phyloP scores from a whole-genome alignment of 2,888 invertebrate genomes.

The Beris chalybata region DNA sequence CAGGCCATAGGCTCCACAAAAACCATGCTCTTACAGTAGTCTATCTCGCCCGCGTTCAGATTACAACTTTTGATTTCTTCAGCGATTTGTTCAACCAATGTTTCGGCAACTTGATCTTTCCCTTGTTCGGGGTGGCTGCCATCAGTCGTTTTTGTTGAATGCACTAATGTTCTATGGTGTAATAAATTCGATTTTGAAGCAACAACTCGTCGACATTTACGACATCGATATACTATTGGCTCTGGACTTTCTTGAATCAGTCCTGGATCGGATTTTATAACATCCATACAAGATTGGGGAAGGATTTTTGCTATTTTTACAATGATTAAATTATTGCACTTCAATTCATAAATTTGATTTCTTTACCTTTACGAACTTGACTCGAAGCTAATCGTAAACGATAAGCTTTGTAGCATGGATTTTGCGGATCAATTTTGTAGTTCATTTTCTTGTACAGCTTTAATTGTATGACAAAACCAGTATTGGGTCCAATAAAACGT shows the following conservation, averaged over 20 bases:
- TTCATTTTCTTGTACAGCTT: constrained; percentile 79
- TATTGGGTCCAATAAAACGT: constrained; percentile 74
- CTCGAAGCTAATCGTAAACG: constrained; percentile 78
- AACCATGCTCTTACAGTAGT: constrained; percentile 69
- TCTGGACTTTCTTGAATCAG: constrained; percentile 74
- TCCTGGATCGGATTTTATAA: constrained; percentile 80
- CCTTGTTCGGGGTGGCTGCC: not conserved
- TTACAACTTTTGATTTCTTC: constrained; percentile 45
- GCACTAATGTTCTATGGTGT: constrained; percentile 60
- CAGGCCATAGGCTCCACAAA: constrained; percentile 89
- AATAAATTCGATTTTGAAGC: constrained; percentile 80
- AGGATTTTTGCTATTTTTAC: constrained; percentile 70
- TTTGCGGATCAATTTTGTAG: constrained; percentile 67
- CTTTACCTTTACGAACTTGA: constrained; percentile 71
- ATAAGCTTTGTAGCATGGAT: constrained; percentile 73
- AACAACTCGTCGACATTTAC: constrained; percentile 78
- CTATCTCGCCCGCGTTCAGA: constrained; percentile 47
- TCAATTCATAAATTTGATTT: not conserved
- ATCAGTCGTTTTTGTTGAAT: not conserved
- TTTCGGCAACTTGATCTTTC: constrained; percentile 38
- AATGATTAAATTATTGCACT: constrained; percentile 19
- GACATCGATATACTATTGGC: constrained; percentile 82
- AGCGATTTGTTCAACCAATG: constrained; percentile 49
- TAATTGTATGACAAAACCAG: constrained; percentile 78
- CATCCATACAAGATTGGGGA: constrained; percentile 74